Percentiles rank a stretch among this genome's conserved stretches.
phyloP scores from a whole-genome alignment of 2,113 vertebrate species.

The Archilochus colubris region DNA sequence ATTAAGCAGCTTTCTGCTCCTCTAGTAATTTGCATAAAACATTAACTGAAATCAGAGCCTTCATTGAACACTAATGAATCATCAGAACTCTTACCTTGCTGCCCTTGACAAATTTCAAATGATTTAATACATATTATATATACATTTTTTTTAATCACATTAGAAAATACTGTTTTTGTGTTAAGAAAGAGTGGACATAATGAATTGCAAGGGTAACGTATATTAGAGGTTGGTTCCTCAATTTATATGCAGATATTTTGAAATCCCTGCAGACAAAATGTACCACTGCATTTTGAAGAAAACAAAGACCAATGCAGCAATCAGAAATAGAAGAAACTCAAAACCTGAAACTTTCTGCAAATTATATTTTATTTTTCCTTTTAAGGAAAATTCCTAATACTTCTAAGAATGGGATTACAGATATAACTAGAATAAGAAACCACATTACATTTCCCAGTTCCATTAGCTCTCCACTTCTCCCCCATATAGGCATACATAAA shows the following conservation, averaged over 20 bases:
- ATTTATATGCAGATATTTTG: slow-evolving; percentile 2
- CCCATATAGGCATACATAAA: neutral
- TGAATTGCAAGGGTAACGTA: neutral
- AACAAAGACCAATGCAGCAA: neutral
- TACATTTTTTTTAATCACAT: neutral
- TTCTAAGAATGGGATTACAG: neutral
- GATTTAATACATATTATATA: neutral
- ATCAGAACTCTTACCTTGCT: neutral
- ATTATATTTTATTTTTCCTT: neutral
- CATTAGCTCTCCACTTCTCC: neutral
- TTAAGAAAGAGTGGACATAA: neutral
- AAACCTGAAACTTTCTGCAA: neutral
- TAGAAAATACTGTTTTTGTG: neutral
- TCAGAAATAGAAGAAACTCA: neutral
- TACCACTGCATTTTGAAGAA: neutral
- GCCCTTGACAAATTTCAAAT: neutral
- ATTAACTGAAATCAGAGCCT: neutral
- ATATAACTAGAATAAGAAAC: neutral
- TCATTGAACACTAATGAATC: neutral
- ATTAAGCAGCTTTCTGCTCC: neutral
- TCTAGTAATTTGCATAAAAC: neutral
- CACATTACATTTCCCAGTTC: neutral
- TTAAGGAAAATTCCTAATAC: neutral
- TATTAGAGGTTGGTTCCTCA: neutral
- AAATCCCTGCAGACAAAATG: neutral